Evolutionary conservation across 2,113 vertebrate species (phyloP).

Genomic region (Notothenia coriiceps): DNA sequence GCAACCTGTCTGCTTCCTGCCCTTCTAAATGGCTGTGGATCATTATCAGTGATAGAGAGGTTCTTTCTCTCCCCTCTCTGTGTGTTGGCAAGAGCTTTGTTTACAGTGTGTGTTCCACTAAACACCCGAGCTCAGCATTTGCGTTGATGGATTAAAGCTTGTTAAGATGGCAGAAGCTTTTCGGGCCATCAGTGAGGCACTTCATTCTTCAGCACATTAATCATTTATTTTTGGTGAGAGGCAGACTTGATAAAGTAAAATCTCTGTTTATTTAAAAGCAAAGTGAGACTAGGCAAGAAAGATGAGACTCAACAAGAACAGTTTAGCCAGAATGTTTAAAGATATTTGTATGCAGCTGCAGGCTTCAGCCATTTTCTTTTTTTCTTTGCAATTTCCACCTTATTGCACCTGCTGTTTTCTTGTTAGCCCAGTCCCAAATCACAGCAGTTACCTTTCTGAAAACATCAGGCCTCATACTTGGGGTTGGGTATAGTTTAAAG

Average conservation of each 20-base stretch:
- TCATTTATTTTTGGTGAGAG: slow-evolving; percentile 38
- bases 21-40: slow-evolving; percentile 67
- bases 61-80: slow-evolving; percentile 21
- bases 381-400: too few relatives aligned
- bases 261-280: background rate
- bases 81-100: slow-evolving; percentile 67
- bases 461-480: background rate
- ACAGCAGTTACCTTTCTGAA: background rate
- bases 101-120: slow-evolving; percentile 61
- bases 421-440: background rate
- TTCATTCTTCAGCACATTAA: slow-evolving; percentile 36
- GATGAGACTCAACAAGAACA: background rate
- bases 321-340: background rate
- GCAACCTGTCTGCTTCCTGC: slow-evolving; percentile 66
- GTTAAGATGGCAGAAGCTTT: slow-evolving; percentile 55
- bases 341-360: background rate
- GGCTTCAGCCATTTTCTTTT: background rate
- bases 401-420: background rate
- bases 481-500: too few relatives aligned
- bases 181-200: slow-evolving; percentile 40
- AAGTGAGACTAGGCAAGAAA: background rate
- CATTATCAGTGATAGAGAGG: slow-evolving; percentile 71
- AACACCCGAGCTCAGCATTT: slow-evolving; percentile 65
- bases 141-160: slow-evolving; percentile 70
- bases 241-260: slow-evolving; percentile 28